These are phyloP conservation scores for Pantala flavescens DNA, from an alignment of 1,140 invertebrate genomes.

Conservation along the genomic window DNA sequence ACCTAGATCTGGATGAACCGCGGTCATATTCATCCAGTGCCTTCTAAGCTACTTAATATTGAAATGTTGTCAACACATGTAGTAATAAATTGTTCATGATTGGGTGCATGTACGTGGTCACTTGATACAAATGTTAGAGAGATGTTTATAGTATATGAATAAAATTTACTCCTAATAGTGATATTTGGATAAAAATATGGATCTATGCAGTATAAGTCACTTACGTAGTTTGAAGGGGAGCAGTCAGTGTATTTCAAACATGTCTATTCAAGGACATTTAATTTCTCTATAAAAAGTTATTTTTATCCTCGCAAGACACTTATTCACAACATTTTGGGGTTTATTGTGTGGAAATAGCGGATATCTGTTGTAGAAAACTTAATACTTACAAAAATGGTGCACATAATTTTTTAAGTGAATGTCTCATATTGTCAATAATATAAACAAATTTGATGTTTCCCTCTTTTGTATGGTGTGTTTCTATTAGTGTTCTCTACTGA, in stretches of 20 bases:
- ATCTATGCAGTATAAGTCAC: not conserved
- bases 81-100: not conserved
- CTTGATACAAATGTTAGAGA: not conserved
- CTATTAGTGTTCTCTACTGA: not conserved
- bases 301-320: not conserved
- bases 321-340: not conserved
- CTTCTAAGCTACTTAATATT: conserved; percentile 7
- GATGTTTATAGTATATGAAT: not conserved
- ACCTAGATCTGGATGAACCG: not conserved
- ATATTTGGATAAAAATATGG: not conserved
- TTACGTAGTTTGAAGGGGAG: not conserved
- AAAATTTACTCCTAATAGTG: not conserved
- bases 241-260: not conserved
- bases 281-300: not conserved
- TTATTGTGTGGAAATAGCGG: not conserved
- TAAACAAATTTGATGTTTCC: conserved; percentile 3
- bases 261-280: not conserved
- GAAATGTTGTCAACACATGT: not conserved
- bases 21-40: conserved; percentile 7
- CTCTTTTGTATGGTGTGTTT: conserved; percentile 7
- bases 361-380: not conserved
- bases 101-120: conserved; percentile 3
- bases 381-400: not conserved
- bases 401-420: conserved; percentile 11
- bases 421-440: not conserved